These are phyloP conservation scores for Raja brachyura DNA, from an alignment of 2,113 vertebrate species.

Conservation along the genomic window DNA sequence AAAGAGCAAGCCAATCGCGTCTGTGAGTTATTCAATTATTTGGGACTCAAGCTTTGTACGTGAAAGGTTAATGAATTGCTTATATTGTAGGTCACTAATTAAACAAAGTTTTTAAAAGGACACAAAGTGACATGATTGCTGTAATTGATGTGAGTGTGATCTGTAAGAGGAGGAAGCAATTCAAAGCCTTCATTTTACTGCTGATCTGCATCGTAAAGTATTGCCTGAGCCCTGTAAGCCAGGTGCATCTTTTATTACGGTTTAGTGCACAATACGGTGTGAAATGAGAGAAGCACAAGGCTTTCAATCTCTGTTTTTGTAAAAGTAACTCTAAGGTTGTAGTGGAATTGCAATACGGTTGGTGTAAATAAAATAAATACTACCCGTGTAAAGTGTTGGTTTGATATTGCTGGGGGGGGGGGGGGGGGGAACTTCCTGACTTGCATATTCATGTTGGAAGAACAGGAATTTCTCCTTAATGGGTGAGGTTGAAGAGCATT, in stretches of 20 bases:
- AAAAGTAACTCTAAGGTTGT: not conserved
- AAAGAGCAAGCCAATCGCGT: not conserved
- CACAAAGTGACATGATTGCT: slow-evolving; percentile 19
- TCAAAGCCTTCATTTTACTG: not conserved
- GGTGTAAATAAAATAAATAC: not conserved
- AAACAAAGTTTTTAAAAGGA: not conserved
- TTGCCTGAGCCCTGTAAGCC: not conserved
- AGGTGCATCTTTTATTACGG: not conserved
- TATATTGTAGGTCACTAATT: slow-evolving; percentile 3
- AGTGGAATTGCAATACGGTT: not conserved
- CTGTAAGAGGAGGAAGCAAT: not conserved
- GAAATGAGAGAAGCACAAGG: not conserved
- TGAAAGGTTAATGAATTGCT: not conserved
- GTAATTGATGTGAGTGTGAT: slow-evolving; percentile 1
- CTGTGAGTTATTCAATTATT: not conserved
- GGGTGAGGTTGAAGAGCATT: not conserved
- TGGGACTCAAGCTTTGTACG: not conserved
- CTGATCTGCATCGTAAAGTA: not conserved
- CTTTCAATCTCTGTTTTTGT: not conserved
- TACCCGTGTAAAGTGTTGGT: not conserved
- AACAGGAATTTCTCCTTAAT: not conserved
- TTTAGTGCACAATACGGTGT: not conserved
- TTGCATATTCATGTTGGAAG: not conserved
- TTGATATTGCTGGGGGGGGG: not conserved
- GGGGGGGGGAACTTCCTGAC: not conserved